A percentile compares a stretch with the other conserved stretches of the same genome.
Conservation (phyloP, 2,113 vertebrate species). For the Emydura subglobosa region DNA sequence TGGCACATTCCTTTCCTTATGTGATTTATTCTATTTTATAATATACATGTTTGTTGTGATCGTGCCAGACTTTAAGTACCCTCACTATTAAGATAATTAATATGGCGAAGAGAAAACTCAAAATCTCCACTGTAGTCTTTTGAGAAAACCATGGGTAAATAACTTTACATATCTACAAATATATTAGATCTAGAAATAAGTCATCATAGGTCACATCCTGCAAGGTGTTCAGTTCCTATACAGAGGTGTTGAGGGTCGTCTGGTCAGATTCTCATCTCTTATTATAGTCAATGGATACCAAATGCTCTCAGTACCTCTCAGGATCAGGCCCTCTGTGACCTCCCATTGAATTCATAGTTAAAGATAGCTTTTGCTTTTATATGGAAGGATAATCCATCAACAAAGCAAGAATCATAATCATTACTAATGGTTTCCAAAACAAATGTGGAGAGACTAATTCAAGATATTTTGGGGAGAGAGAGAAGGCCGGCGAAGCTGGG, state of each 20-base stretch:
- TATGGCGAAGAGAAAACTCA: not conserved
- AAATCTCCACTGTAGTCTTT: not conserved
- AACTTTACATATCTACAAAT: not conserved
- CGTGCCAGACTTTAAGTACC: not conserved
- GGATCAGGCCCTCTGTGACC: not conserved
- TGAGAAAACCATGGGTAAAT: not conserved
- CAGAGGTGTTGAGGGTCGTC: not conserved
- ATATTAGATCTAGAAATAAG: not conserved
- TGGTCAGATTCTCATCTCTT: not conserved
- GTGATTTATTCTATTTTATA: not conserved
- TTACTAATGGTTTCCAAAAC: not conserved
- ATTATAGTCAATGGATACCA: not conserved
- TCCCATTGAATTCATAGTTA: not conserved
- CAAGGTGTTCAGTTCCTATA: not conserved
- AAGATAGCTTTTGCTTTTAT: not conserved
- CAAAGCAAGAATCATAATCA: not conserved
- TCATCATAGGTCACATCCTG: not conserved
- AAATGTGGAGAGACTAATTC: not conserved
- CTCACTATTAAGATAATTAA: not conserved
- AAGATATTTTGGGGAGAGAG: not conserved
- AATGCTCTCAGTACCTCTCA: not conserved
- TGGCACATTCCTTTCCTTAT: not conserved
- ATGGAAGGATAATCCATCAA: not conserved
- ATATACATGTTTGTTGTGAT: not conserved
- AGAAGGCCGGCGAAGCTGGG: not conserved